A percentile compares a stretch with the other conserved stretches of the same genome.
phyloP scores from a whole-genome alignment of 1,140 invertebrate genomes.

The Calephelis nemesis region DNA sequence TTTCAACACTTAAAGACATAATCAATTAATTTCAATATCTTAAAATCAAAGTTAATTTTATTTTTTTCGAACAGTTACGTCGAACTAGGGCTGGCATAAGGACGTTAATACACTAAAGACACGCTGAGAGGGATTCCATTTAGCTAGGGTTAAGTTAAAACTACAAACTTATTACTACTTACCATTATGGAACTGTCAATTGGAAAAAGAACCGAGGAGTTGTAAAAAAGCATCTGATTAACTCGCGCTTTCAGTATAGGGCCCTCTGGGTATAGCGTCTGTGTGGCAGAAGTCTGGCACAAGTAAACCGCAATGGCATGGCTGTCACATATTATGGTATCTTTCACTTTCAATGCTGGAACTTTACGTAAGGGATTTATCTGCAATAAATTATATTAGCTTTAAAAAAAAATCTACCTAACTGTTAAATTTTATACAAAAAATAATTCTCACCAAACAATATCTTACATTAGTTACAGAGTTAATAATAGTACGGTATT shows the following conservation, averaged over 20 bases:
- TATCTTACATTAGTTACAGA: no score
- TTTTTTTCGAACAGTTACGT: no score
- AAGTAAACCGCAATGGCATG: slow-evolving; percentile 59
- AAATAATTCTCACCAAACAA: no score
- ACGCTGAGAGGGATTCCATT: no score
- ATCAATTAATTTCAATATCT: no score
- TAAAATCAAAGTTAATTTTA: no score
- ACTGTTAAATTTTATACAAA: neutral
- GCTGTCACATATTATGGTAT: slow-evolving; percentile 49
- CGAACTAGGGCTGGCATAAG: no score
- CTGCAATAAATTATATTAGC: slow-evolving; percentile 36
- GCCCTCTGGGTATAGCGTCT: slow-evolving; percentile 44
- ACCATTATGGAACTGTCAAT: slow-evolving; percentile 57
- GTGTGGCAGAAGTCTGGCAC: slow-evolving; percentile 34
- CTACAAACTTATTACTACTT: slow-evolving; percentile 27
- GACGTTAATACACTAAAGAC: no score
- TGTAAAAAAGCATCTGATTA: slow-evolving; percentile 56
- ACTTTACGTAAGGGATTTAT: slow-evolving; percentile 65
- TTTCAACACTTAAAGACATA: no score
- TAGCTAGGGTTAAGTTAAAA: no score
- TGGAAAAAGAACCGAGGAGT: slow-evolving; percentile 52
- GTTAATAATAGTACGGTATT: no score
- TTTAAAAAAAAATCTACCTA: neutral
- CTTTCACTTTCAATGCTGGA: slow-evolving; percentile 41
- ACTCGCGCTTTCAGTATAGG: slow-evolving; percentile 36